Base-by-base conservation (phyloP, 1,140 invertebrate genomes). In the Reticulitermes speratus region DNA sequence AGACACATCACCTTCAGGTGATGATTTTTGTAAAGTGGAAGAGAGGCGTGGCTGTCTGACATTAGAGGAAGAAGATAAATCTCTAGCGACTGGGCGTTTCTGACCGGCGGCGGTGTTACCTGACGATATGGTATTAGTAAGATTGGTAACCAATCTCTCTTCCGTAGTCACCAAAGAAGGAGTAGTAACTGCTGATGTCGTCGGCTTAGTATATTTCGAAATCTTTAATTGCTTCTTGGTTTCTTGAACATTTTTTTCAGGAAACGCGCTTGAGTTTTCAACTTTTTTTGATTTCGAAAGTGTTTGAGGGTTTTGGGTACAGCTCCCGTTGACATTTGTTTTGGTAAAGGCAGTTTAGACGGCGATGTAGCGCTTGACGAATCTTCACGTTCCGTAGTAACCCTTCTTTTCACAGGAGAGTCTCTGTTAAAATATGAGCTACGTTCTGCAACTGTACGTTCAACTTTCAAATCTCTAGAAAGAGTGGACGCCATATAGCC, bases 401-500 rank as follows among this genome's bases (percentile, higher is more conserved):
- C 45, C 38, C 65, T 82, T 86, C 21, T 86, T 86, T 75, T 86
- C 1, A 82, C 14, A 44, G 30, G 16, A 30, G 59, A 32, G 2
- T 86, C 85, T 84, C 84, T 84, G 23, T 59, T 84, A 84, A 84
- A 84, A 55, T 84, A 55, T 21, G 25, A 32, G n/a, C 44, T 84
- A n/a, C 69, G 52, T 84, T 82, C 75, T 19, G 75, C 75, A 44
- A 69, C 45, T 30, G 86, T 82, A 84, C 88, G 89, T 45, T 90
- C 91, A 84, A 91, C 89, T 88, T 92, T 92, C 88, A 91, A 89
- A 89, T 91, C 90, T 87, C 91, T 87, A 6, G 91, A 92, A 21
- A 92, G 82, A 59, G 92, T 92, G 1, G 91, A 91, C 85, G 91
- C 90, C 91, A 92, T 92, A 86, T 92, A 92, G 7, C 91, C 90